phyloP scores from a whole-genome alignment of 2,113 vertebrate species.

The Triplophysa dalaica region DNA sequence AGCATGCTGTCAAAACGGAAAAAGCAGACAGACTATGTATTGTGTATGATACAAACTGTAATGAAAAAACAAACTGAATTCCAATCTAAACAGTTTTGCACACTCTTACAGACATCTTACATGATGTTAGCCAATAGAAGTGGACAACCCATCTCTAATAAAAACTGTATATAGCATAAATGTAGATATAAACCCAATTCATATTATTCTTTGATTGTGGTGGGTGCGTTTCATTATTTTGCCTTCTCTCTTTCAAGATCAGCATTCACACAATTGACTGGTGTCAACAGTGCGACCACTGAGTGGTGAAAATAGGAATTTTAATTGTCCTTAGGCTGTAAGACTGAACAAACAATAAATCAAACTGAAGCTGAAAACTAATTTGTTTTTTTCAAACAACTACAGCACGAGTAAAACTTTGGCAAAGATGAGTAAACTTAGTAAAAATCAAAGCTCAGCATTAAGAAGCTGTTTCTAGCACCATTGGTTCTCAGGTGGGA shows the following conservation, averaged over 20 bases:
- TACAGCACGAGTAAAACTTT: neutral
- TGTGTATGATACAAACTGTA: too few relatives aligned
- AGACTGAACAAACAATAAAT: neutral
- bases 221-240: neutral
- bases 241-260: neutral
- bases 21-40: neutral
- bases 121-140: neutral
- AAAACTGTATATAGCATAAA: neutral
- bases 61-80: too few relatives aligned
- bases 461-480: neutral
- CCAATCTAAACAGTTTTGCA: too few relatives aligned
- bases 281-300: neutral
- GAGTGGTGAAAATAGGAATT: neutral
- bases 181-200: neutral
- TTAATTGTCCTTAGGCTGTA: neutral
- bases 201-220: neutral
- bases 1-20: neutral
- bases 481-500: neutral
- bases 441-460: neutral
- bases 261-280: constrained; percentile 3
- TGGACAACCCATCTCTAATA: neutral
- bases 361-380: neutral
- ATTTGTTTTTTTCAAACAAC: neutral
- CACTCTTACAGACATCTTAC: too few relatives aligned
- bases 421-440: neutral